Evolutionary conservation across 2,797 vertebrate genomes (phyloP).

Genomic region (Hydrophis major): DNA sequence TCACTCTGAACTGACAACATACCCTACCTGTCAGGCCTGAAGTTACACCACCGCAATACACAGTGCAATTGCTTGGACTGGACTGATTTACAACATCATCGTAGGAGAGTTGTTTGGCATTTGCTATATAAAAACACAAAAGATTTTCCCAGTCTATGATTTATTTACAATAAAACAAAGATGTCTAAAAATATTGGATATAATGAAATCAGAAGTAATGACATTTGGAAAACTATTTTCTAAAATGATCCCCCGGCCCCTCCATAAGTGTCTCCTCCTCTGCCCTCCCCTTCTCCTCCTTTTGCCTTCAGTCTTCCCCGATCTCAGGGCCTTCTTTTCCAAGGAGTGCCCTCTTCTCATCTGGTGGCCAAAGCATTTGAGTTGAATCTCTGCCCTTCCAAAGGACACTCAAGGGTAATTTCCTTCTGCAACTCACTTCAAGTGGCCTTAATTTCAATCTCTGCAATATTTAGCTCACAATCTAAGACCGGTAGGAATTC

Average conservation of each 20-base stretch:
- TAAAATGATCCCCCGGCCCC: not conserved
- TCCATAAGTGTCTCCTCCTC: not conserved
- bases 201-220: not conserved
- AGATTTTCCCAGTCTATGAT: not conserved
- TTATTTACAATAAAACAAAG: not conserved
- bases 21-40: slow-evolving; percentile 88
- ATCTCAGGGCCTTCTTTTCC: not conserved
- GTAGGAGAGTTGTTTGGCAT: slow-evolving; percentile 92
- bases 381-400: not conserved
- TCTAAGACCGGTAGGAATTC: not conserved
- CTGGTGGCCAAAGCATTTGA: not conserved
- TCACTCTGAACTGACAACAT: fast-evolving
- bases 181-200: not conserved
- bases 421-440: not conserved
- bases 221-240: not conserved
- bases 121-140: slow-evolving; percentile 61
- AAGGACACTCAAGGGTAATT: not conserved
- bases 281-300: not conserved
- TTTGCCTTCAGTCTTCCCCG: not conserved
- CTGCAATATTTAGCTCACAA: not conserved
- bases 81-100: slow-evolving; percentile 97
- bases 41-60: slow-evolving; percentile 95
- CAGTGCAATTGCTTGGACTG: slow-evolving; percentile 96
- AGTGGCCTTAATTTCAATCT: not conserved
- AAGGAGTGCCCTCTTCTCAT: not conserved